phyloP scores from a whole-genome alignment of 2,888 invertebrate species.

The Galerucella pusilla region DNA sequence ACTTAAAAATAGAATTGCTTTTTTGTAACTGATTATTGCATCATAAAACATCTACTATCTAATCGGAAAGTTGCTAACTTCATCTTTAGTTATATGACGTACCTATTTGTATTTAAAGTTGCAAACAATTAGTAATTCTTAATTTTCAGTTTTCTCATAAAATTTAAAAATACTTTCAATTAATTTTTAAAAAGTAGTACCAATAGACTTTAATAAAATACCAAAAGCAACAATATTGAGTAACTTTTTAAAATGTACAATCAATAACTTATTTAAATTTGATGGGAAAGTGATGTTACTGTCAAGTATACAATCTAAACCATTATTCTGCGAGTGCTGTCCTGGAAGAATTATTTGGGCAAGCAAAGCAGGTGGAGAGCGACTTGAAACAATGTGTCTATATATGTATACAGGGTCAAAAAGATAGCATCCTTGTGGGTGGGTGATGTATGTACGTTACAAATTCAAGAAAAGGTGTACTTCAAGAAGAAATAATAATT shows the following conservation, averaged over 20 bases:
- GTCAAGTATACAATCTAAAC: background rate
- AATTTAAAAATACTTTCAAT: too few relatives aligned
- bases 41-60: too few relatives aligned
- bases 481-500: constrained; percentile 52
- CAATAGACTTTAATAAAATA: too few relatives aligned
- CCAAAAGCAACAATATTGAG: too few relatives aligned
- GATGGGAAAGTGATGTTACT: background rate
- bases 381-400: constrained; percentile 48
- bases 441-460: constrained; percentile 48
- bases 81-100: too few relatives aligned
- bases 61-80: too few relatives aligned
- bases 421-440: constrained; percentile 47
- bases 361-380: constrained; percentile 47
- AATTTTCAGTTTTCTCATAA: too few relatives aligned
- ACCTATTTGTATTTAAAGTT: too few relatives aligned
- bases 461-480: constrained; percentile 51
- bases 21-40: too few relatives aligned
- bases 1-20: too few relatives aligned
- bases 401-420: constrained; percentile 31
- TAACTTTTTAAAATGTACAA: background rate
- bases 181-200: too few relatives aligned
- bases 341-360: constrained; percentile 45
- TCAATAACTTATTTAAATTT: background rate
- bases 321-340: constrained; percentile 20
- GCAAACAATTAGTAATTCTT: too few relatives aligned